These are phyloP conservation scores for Campopleginae sp. DNA, from an alignment of 2,888 invertebrate genomes.

Conservation along the genomic window DNA sequence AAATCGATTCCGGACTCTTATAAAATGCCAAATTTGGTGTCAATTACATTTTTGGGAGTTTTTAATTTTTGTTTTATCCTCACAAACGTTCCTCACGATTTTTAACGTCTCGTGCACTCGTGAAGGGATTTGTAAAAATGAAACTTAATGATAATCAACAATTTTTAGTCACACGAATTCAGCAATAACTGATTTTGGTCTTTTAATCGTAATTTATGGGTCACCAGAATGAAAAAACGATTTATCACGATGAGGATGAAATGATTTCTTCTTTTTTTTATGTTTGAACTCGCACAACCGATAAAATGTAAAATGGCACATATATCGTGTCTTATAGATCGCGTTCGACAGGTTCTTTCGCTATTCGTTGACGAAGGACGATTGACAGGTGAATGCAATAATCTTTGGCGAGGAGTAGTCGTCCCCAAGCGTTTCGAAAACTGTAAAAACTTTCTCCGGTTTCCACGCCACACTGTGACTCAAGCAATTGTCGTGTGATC, in stretches of 20 bases:
- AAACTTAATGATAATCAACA: not conserved
- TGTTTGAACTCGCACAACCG: not conserved
- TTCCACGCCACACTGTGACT: conserved; percentile 10
- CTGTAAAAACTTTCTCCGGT: conserved; percentile 68
- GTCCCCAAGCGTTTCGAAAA: conserved; percentile 65
- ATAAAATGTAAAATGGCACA: not conserved
- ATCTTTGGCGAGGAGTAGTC: conserved; percentile 53
- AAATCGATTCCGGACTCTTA: not conserved
- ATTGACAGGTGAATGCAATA: conserved; percentile 70
- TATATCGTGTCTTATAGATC: conserved; percentile 4
- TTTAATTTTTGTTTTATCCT: not conserved
- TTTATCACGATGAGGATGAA: not conserved
- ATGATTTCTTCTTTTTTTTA: not conserved
- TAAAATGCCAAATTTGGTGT: not conserved
- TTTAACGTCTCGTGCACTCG: not conserved
- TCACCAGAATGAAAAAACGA: not conserved
- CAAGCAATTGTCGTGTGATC: conserved; percentile 6
- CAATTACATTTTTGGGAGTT: not conserved
- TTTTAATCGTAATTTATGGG: not conserved
- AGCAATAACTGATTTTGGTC: not conserved
- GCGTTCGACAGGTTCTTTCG: conserved; percentile 15
- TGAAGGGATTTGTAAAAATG: not conserved
- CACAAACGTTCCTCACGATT: not conserved
- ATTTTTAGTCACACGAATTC: not conserved
- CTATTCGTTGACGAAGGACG: conserved; percentile 61